phyloP scores from a whole-genome alignment of 2,113 vertebrate genomes.

The Pungitius pungitius region DNA sequence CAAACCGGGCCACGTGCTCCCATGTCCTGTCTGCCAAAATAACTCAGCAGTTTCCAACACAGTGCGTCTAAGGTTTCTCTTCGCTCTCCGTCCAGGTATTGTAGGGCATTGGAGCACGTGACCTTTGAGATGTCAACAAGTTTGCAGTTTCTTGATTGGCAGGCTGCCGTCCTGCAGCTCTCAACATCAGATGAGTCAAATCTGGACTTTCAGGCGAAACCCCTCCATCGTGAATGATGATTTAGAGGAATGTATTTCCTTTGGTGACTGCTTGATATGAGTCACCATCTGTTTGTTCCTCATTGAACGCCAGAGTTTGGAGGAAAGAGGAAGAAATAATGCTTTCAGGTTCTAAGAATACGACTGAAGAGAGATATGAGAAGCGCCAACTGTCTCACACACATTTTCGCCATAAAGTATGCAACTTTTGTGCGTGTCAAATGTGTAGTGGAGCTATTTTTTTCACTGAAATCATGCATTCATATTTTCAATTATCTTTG shows the following conservation, averaged over 20 bases:
- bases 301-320: slow-evolving; percentile 19
- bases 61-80: slow-evolving; percentile 65
- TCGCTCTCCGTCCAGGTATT: slow-evolving; percentile 64
- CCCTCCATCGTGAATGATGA: not conserved
- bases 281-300: slow-evolving; percentile 32
- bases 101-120: slow-evolving; percentile 35
- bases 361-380: not conserved
- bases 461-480: not conserved
- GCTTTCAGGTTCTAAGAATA: slow-evolving; percentile 12
- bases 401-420: slow-evolving; percentile 7
- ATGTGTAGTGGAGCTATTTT: not conserved
- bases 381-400: not conserved
- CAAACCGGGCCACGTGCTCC: slow-evolving; percentile 75
- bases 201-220: slow-evolving; percentile 11
- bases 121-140: slow-evolving; percentile 62
- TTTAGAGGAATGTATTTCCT: slow-evolving; percentile 15
- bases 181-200: slow-evolving; percentile 35
- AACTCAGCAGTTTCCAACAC: slow-evolving; percentile 79
- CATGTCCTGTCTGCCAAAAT: slow-evolving; percentile 76
- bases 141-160: slow-evolving; percentile 27
- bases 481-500: not conserved
- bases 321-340: slow-evolving; percentile 15
- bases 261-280: slow-evolving; percentile 41
- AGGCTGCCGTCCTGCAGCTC: slow-evolving; percentile 11
- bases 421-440: not conserved